Conservation (phyloP, 2,888 invertebrate species). For the Osedax fenrisi region DNA sequence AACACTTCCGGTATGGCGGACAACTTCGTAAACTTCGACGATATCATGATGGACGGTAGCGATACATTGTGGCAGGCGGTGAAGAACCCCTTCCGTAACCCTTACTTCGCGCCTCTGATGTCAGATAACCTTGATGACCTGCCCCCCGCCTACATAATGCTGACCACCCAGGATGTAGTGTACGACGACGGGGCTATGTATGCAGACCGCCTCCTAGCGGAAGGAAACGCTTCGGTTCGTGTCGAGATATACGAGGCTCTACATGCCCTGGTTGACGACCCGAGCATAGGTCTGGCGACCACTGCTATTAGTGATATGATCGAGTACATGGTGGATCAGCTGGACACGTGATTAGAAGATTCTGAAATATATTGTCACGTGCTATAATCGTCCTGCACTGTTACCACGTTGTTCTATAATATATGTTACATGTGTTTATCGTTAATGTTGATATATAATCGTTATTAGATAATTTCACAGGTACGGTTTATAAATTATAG, state of each 20-base stretch:
- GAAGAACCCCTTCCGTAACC: slow-evolving; percentile 38
- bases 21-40: neutral
- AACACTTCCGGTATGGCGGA: neutral
- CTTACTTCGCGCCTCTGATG: slow-evolving; percentile 48
- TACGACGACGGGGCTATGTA: slow-evolving; percentile 50
- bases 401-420: too few relatives aligned
- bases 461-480: too few relatives aligned
- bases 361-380: too few relatives aligned
- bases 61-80: slow-evolving; percentile 7
- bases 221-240: slow-evolving; percentile 36
- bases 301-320: slow-evolving; percentile 13
- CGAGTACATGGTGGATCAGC: too few relatives aligned
- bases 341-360: too few relatives aligned
- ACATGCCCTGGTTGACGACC: slow-evolving; percentile 9
- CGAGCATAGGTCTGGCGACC: slow-evolving; percentile 6
- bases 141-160: slow-evolving; percentile 47
- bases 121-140: slow-evolving; percentile 39
- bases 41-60: neutral
- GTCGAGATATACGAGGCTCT: slow-evolving; percentile 2
- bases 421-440: too few relatives aligned
- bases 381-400: too few relatives aligned
- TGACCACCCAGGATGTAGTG: slow-evolving; percentile 49
- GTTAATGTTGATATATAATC: too few relatives aligned
- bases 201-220: slow-evolving; percentile 42
- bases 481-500: too few relatives aligned